phyloP scores from a whole-genome alignment of 2,113 vertebrate genomes.

The Hemicordylus capensis region DNA sequence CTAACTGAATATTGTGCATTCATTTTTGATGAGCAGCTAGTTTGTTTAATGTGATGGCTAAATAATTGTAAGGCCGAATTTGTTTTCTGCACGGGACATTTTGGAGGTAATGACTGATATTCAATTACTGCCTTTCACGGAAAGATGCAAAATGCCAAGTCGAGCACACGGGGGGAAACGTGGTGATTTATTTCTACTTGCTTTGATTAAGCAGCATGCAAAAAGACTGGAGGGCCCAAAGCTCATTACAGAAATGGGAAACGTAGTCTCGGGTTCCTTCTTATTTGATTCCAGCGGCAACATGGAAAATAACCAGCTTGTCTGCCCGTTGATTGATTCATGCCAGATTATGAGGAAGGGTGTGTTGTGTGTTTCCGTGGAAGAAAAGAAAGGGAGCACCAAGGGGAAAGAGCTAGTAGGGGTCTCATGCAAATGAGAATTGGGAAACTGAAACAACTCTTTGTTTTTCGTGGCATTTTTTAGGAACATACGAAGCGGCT shows the following conservation, averaged over 20 bases:
- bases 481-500: too few species aligned
- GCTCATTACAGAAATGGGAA: conserved; percentile 9
- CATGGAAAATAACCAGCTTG: neutral
- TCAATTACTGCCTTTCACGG: conserved; percentile 58
- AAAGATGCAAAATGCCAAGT: conserved; percentile 41
- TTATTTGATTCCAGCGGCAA: neutral
- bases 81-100: conserved; percentile 58
- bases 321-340: neutral
- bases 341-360: neutral
- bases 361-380: neutral
- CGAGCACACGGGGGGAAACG: conserved; percentile 2
- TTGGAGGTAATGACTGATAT: conserved; percentile 51
- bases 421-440: neutral
- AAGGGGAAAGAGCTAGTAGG: neutral
- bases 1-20: conserved; percentile 63
- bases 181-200: conserved; percentile 29
- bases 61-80: conserved; percentile 52
- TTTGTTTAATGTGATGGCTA: conserved; percentile 67
- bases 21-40: conserved; percentile 67
- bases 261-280: neutral
- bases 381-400: conserved; percentile 12
- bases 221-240: neutral
- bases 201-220: neutral
- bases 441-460: neutral
- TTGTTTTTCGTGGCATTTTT: too few species aligned